A percentile compares a stretch with the other conserved stretches of the same genome.
phyloP scores from a whole-genome alignment of 2,113 vertebrate genomes.

The Oreochromis spilurus region DNA sequence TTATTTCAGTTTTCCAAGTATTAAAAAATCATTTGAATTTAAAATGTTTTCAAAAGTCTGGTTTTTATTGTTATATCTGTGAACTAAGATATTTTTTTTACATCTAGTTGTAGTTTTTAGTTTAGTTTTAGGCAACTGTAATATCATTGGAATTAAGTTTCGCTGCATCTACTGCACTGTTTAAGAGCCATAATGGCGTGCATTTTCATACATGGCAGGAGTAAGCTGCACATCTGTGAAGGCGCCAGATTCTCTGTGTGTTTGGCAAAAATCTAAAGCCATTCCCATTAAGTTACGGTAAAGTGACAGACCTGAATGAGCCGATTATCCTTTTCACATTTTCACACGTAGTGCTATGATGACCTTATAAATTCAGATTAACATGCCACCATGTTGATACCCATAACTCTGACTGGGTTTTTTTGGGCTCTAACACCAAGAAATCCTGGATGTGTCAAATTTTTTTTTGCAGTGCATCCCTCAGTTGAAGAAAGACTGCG shows the following conservation, averaged over 20 bases:
- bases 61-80: not conserved
- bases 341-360: not conserved
- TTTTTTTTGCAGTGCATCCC: not conserved
- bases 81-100: not conserved
- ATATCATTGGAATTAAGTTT: not conserved
- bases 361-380: not conserved
- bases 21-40: not conserved
- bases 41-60: not conserved
- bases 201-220: not conserved
- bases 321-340: not conserved
- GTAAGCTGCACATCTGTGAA: not conserved
- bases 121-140: not conserved
- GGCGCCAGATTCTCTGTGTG: rapidly evolving
- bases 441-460: not conserved
- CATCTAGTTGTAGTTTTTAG: not conserved
- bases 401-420: not conserved
- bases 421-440: not conserved
- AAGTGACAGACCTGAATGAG: not conserved
- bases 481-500: not conserved
- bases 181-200: not conserved
- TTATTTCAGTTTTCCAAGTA: not conserved
- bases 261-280: not conserved
- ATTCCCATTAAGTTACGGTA: not conserved
- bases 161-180: not conserved
- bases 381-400: not conserved